Conservation (phyloP, 2,113 vertebrate genomes). For the Macrotis lagotis region DNA sequence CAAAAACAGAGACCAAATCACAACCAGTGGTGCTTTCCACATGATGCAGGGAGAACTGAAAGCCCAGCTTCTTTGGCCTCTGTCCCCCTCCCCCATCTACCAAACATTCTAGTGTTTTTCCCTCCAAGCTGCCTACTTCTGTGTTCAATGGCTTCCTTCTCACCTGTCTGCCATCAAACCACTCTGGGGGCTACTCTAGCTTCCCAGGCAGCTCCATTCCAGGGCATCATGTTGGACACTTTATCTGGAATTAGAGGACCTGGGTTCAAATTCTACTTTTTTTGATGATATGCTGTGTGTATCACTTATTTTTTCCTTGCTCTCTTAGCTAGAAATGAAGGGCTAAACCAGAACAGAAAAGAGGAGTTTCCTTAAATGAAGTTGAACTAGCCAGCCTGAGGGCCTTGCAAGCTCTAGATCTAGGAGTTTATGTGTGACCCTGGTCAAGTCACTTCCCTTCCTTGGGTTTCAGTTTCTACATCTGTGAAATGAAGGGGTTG, state of each 20-base stretch:
- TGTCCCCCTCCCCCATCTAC: not conserved
- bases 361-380: not conserved
- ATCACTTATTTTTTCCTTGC: not conserved
- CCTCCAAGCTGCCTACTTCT: not conserved
- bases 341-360: too few species aligned
- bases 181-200: not conserved
- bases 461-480: not conserved
- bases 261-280: not conserved
- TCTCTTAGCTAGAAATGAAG: not conserved
- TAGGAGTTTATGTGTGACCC: not conserved
- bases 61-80: not conserved
- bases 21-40: not conserved
- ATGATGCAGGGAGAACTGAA: not conserved
- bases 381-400: not conserved
- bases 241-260: not conserved
- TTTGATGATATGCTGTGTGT: not conserved
- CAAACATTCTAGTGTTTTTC: not conserved
- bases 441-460: not conserved
- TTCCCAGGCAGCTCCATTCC: not conserved
- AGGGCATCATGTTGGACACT: not conserved
- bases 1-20: not conserved
- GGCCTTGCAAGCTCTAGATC: not conserved
- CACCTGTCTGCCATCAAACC: not conserved
- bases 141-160: not conserved
- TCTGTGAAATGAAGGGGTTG: not conserved